phyloP scores from a whole-genome alignment of 64 coral and sea anemone genomes.

The Actinia tenebrosa region DNA sequence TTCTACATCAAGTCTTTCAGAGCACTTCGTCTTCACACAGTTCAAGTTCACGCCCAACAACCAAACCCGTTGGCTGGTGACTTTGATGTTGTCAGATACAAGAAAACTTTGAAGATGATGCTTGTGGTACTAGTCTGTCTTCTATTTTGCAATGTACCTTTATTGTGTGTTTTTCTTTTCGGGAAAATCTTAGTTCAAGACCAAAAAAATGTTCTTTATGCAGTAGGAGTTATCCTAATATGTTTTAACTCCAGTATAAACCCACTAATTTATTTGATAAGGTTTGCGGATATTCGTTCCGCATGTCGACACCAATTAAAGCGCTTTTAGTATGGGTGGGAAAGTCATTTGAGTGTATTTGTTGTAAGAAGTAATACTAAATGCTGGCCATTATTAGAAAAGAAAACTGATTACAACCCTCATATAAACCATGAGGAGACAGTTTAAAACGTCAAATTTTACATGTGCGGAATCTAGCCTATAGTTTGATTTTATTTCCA shows the following conservation, averaged over 20 bases:
- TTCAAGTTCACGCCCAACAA: conserved; percentile 6
- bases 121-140: neutral
- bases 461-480: too few species aligned
- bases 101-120: conserved; percentile 1
- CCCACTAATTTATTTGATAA: neutral
- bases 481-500: too few species aligned
- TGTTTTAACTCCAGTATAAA: neutral
- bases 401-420: too few species aligned
- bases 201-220: neutral
- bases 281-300: too few species aligned
- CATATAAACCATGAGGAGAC: too few species aligned
- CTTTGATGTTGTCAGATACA: conserved; percentile 20
- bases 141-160: neutral
- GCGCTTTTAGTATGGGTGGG: too few species aligned
- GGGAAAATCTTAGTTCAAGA: neutral
- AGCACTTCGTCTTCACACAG: neutral
- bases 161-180: neutral
- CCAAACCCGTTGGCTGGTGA: neutral
- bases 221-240: neutral
- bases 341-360: too few species aligned
- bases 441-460: neutral
- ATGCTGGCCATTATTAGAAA: too few species aligned
- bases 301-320: too few species aligned
- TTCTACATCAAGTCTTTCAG: conserved; percentile 1
- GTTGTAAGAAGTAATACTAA: too few species aligned